Evolutionary conservation across 2,797 vertebrate species (phyloP).

Genomic region (Intellagama lesueurii): DNA sequence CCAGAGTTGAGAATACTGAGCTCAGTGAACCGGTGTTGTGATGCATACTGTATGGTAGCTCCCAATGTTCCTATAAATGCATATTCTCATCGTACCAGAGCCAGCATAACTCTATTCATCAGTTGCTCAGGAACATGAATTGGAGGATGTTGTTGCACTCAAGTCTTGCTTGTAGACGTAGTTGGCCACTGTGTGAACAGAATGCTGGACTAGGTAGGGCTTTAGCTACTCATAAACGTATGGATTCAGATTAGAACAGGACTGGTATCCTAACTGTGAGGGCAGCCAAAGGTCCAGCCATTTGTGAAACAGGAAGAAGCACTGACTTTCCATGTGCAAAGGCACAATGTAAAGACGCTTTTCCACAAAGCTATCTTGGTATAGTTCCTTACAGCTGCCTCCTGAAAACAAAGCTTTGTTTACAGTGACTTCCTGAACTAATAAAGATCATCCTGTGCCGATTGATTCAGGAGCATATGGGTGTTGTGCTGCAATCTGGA

Average conservation of each 20-base stretch:
- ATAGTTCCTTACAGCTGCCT: not conserved
- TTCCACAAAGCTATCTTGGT: not conserved
- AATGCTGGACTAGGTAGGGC: not conserved
- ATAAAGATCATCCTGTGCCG: not conserved
- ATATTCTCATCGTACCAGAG: not conserved
- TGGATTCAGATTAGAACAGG: not conserved
- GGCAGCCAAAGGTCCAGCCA: not conserved
- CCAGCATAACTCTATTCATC: not conserved
- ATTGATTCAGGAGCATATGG: not conserved
- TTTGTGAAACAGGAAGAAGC: not conserved
- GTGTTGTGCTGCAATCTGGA: not conserved
- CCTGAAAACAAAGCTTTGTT: not conserved
- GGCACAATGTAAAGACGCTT: not conserved
- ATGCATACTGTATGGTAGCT: no score
- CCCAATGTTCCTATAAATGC: not conserved
- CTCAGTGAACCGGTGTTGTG: no score
- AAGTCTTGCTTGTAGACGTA: no score
- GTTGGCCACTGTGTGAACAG: not conserved
- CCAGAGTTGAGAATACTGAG: no score
- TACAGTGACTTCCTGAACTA: not conserved
- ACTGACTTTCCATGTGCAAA: not conserved
- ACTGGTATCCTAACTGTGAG: not conserved
- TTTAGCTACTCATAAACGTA: not conserved
- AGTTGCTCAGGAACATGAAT: not conserved
- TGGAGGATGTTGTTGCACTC: not conserved